phyloP scores from a whole-genome alignment of 2,888 invertebrate genomes.

The Zele albiditarsus region DNA sequence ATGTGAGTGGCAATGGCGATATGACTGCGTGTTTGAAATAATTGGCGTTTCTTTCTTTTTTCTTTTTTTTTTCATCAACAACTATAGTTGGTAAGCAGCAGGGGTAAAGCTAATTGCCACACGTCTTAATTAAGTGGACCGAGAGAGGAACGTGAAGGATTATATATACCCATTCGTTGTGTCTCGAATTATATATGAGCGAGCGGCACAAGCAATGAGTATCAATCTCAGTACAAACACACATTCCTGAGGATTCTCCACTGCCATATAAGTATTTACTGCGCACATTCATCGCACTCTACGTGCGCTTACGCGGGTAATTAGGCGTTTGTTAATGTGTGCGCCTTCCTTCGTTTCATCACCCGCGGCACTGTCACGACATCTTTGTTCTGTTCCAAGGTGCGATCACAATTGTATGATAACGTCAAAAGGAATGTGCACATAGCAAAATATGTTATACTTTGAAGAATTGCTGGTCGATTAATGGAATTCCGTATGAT shows the following conservation, averaged over 20 bases:
- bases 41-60: constrained; percentile 52
- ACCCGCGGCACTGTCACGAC: constrained; percentile 16
- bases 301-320: constrained; percentile 40
- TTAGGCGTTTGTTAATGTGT: constrained; percentile 38
- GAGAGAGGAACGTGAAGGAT: constrained; percentile 37
- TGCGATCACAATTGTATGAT: constrained; percentile 18
- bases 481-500: background rate
- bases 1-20: background rate
- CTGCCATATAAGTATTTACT: constrained; percentile 39
- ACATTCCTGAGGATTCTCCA: constrained; percentile 13
- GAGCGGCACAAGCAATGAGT: constrained; percentile 13
- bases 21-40: constrained; percentile 57
- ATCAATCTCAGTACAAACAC: constrained; percentile 22
- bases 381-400: constrained; percentile 4
- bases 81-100: constrained; percentile 31
- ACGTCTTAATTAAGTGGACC: constrained; percentile 60
- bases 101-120: constrained; percentile 56
- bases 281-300: constrained; percentile 18
- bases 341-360: constrained; percentile 12
- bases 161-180: constrained; percentile 39
- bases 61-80: background rate
- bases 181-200: constrained; percentile 41
- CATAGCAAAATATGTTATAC: constrained; percentile 5
- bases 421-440: constrained; percentile 4
- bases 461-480: background rate